phyloP scores from a whole-genome alignment of 2,113 vertebrate species.

The Bombycilla garrulus region DNA sequence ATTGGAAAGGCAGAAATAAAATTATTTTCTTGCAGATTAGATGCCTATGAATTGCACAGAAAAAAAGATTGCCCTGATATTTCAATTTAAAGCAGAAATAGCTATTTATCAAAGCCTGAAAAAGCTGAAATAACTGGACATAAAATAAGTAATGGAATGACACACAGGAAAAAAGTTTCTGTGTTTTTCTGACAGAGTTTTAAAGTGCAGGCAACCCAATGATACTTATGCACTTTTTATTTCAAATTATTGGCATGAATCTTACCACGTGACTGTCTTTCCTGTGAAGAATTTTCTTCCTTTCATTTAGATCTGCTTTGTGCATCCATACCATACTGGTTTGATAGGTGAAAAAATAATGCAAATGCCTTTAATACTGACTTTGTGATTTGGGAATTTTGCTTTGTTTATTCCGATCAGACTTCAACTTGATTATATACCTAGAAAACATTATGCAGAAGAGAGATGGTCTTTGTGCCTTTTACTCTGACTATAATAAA shows the following conservation, averaged over 20 bases:
- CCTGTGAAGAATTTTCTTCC: not conserved
- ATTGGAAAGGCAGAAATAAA: not conserved
- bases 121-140: not conserved
- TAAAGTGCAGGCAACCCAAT: not conserved
- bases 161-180: not conserved
- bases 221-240: not conserved
- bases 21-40: not conserved
- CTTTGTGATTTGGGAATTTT: not conserved
- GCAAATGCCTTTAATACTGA: not conserved
- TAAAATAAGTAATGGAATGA: not conserved
- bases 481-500: not conserved
- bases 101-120: not conserved
- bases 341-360: not conserved
- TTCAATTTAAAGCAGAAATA: not conserved
- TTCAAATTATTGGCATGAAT: not conserved
- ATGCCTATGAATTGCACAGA: not conserved
- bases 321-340: not conserved
- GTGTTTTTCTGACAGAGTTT: not conserved
- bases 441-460: not conserved
- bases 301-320: not conserved
- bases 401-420: not conserved
- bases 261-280: not conserved
- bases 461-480: not conserved
- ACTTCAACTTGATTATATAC: not conserved
- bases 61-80: not conserved